These are phyloP conservation scores for Heliangelus exortis DNA, from an alignment of 2,797 vertebrate species.

Conservation along the genomic window DNA sequence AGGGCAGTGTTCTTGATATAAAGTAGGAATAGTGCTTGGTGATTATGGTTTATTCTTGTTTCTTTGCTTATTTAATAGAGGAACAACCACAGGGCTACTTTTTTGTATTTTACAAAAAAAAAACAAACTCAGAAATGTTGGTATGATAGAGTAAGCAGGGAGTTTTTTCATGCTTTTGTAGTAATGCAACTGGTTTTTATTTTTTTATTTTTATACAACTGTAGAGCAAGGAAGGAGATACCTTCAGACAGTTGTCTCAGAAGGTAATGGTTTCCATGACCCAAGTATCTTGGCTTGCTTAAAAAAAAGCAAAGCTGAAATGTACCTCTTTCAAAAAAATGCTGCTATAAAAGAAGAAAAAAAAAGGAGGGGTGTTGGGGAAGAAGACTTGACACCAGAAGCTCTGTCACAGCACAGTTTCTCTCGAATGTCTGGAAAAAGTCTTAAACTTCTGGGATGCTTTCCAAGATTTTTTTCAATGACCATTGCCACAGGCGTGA, in stretches of 20 bases:
- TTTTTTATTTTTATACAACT: background rate
- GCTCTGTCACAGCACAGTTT: constrained; percentile 69
- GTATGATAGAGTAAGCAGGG: background rate
- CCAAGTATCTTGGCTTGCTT: constrained; percentile 38
- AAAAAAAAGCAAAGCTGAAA: constrained; percentile 59
- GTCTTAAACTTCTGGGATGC: constrained; percentile 77
- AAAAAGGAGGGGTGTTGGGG: background rate
- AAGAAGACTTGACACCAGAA: constrained; percentile 59
- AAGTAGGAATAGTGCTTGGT: background rate
- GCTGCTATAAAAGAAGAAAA: background rate
- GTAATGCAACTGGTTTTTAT: background rate
- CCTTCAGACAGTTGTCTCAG: constrained; percentile 22
- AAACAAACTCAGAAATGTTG: rapidly evolving
- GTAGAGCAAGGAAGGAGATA: background rate
- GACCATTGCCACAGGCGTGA: constrained; percentile 76
- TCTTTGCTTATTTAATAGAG: background rate
- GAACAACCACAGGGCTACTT: background rate
- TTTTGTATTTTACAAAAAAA: background rate
- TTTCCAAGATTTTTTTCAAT: constrained; percentile 76
- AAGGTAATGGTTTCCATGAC: constrained; percentile 61
- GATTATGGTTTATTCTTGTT: background rate
- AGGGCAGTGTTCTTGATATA: background rate
- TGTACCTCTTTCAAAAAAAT: constrained; percentile 44
- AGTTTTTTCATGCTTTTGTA: background rate
- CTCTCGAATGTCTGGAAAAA: constrained; percentile 79